phyloP scores from a whole-genome alignment of 2,797 vertebrate species.

The Antrozous pallidus region DNA sequence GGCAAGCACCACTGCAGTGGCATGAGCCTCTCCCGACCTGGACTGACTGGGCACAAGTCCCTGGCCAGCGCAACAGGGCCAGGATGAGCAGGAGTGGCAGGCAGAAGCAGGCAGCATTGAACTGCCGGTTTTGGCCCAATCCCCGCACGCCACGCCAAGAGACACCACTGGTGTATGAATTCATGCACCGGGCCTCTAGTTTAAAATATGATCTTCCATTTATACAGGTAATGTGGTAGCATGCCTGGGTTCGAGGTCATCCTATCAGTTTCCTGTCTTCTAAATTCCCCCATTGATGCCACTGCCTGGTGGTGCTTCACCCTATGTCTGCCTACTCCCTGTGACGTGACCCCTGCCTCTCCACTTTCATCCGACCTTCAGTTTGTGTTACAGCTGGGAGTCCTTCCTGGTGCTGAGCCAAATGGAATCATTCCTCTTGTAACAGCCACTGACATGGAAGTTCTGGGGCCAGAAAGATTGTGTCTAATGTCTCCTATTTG shows the following conservation, averaged over 20 bases:
- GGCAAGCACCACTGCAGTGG: too few relatives aligned
- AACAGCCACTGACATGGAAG: not conserved
- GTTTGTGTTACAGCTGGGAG: not conserved
- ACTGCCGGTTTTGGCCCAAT: too few relatives aligned
- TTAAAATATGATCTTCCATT: fast-evolving
- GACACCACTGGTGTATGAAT: too few relatives aligned
- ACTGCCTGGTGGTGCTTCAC: not conserved
- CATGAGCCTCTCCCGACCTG: too few relatives aligned
- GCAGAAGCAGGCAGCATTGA: too few relatives aligned
- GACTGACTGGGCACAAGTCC: too few relatives aligned
- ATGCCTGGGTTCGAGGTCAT: not conserved
- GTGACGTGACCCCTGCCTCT: fast-evolving
- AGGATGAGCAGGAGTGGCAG: too few relatives aligned
- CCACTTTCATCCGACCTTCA: fast-evolving
- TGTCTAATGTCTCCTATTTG: not conserved
- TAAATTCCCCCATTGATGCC: not conserved
- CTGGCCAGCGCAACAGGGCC: too few relatives aligned
- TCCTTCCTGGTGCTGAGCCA: not conserved
- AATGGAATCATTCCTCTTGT: not conserved
- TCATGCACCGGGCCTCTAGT: too few relatives aligned
- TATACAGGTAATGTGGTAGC: not conserved
- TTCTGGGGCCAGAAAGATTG: not conserved
- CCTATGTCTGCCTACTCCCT: fast-evolving
- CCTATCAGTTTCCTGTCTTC: not conserved
- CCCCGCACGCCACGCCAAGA: too few relatives aligned